Conservation (phyloP, 1,140 invertebrate genomes). For the Aphelinus atriplicis region DNA sequence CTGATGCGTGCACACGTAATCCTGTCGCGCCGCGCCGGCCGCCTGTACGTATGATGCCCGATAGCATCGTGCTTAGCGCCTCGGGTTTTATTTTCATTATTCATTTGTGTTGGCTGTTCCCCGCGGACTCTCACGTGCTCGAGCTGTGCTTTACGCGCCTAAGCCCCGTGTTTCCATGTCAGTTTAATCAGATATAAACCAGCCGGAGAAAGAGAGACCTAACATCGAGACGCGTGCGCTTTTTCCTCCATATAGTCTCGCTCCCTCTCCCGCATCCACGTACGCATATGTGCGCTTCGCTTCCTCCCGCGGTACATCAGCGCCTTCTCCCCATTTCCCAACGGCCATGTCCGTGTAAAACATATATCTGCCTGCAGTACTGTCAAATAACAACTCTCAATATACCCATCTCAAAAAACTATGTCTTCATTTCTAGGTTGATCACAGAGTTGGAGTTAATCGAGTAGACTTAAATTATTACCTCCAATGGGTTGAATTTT, state of each 20-base stretch:
- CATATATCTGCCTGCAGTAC: no score
- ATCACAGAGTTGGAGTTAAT: no score
- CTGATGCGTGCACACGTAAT: constrained; percentile 62
- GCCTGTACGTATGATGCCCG: constrained; percentile 35
- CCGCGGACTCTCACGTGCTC: constrained; percentile 50
- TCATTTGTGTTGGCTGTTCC: constrained; percentile 62
- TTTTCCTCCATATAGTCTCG: no score
- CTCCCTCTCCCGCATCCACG: neutral
- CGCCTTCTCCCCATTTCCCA: no score
- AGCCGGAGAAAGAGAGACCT: constrained; percentile 41
- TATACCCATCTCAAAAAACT: no score
- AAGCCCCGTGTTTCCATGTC: constrained; percentile 64
- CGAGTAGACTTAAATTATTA: no score
- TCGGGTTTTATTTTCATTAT: constrained; percentile 66
- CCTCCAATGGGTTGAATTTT: no score
- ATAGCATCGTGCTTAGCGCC: constrained; percentile 56
- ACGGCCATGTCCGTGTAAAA: no score
- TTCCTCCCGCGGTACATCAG: no score
- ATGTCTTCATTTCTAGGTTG: no score
- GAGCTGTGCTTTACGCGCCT: constrained; percentile 57
- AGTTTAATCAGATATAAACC: constrained; percentile 64
- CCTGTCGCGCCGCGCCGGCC: constrained; percentile 52
- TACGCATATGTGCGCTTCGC: no score
- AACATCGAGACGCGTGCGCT: constrained; percentile 46
- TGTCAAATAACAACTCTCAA: no score